Evolutionary conservation across 2,797 vertebrate genomes (phyloP).

Genomic region (Silurus lanzhouensis): DNA sequence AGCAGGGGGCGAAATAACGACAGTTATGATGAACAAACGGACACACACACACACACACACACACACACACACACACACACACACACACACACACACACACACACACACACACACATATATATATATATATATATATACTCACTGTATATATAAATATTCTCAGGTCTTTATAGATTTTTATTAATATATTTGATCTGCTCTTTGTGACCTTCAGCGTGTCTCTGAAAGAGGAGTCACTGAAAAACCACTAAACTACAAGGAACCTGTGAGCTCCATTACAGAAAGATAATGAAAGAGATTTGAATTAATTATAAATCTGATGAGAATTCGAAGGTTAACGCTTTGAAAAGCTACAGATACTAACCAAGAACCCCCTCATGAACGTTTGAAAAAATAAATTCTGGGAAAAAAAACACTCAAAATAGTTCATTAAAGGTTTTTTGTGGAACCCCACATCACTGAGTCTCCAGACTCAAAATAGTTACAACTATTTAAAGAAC

Average conservation of each 20-base stretch:
- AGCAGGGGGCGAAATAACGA: conserved; percentile 29
- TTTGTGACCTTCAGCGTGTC: no score
- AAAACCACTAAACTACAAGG: neutral
- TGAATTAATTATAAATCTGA: neutral
- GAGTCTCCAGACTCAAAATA: neutral
- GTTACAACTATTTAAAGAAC: neutral
- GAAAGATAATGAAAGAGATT: neutral
- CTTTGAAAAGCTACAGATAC: neutral
- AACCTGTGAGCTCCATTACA: neutral
- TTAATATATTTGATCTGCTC: no score
- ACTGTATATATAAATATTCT: no score
- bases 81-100: no score
- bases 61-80: no score
- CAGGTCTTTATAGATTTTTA: no score
- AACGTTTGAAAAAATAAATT: neutral
- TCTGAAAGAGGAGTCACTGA: neutral
- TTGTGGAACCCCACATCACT: neutral
- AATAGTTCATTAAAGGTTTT: neutral
- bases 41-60: no score
- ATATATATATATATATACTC: no score
- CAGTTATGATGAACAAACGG: neutral
- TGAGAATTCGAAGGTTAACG: neutral
- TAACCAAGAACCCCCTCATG: neutral
- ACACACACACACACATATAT: no score
- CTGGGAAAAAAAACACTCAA: neutral